Evolutionary conservation across 2,888 invertebrate genomes (phyloP), one percentile per base, ranked within the genome.

Genomic region (Dynastes hyllus): DNA sequence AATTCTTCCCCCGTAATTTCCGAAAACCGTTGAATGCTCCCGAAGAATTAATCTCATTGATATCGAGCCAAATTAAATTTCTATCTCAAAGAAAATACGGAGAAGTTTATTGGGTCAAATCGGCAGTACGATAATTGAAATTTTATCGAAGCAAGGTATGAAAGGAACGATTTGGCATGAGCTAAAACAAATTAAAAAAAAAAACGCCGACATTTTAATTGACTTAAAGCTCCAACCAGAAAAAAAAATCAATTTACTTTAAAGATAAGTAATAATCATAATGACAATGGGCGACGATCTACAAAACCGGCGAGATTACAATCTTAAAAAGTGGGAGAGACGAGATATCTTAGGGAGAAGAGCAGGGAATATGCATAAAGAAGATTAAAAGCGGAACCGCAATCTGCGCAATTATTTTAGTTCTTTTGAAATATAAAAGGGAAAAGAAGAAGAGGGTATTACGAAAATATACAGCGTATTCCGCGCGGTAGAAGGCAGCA

Each of bases 381-480:
- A 71, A 71, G 71, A 71, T 71, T 71, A 71, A 71, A 71, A 71
- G 71, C 71, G 55, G 71, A 71, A 55, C 71, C 76, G 78, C 71
- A 78, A 78, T 78, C 78, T 73, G 78, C 63, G 73, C 71, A 78
- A 78, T 78, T 78, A 78, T 73, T 78, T 78, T 78, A 78, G 78
- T 78, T 65, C 78, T 78, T 78, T 78, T 78, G 78, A 78, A 71
- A 71, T 53, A 71, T 71, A 71, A 71, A 71, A 65, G 32, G 65
- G 55, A 55, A 16, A 55, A 16, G 55, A 16, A 45, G 58, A 55
- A 58, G 40, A 55, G 58, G 70, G 53, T 55, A n/a, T 55, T 55
- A 55, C 55, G 55, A 3, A 55, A 16, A 16, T 11, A 55, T n/a
- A n/a, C 13, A 4, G 22, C 8, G n/a, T 70, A 22, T 51, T 55